Evolutionary conservation across 2,888 invertebrate species (phyloP).

Genomic region (Agrochola macilenta): DNA sequence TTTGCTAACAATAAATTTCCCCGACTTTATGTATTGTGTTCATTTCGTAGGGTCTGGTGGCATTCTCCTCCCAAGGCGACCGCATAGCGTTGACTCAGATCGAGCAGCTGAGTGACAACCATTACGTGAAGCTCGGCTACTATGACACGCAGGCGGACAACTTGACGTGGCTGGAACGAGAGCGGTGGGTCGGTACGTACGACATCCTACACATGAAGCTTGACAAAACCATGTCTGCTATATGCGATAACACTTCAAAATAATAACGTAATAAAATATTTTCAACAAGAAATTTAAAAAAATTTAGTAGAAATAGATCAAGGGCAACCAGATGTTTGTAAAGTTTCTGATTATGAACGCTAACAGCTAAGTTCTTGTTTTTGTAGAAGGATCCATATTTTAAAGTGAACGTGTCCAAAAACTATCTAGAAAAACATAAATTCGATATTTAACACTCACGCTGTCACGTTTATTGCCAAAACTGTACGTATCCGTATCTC

Average conservation of each 20-base stretch:
- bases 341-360: constrained; percentile 14
- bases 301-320: constrained; percentile 6
- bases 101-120: constrained; percentile 98
- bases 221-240: not conserved
- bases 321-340: not conserved
- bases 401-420: constrained; percentile 15
- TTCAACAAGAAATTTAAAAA: not conserved
- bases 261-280: not conserved
- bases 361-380: not conserved
- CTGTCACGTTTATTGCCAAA: constrained; percentile 56
- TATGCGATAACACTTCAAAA: not conserved
- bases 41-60: constrained; percentile 96
- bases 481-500: constrained; percentile 46
- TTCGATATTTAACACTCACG: constrained; percentile 37
- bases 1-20: no score
- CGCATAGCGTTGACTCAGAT: constrained; percentile 99
- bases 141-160: constrained; percentile 99
- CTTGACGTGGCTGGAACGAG: constrained; percentile 97
- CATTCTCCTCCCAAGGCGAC: constrained; percentile 99
- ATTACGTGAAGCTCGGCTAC: constrained; percentile 98
- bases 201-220: not conserved
- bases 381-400: constrained; percentile 16
- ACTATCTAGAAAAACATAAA: constrained; percentile 50
- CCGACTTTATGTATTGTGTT: not conserved
- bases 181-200: constrained; percentile 96